Conservation (phyloP, 2,113 vertebrate species). For the Ramphastos sulfuratus region DNA sequence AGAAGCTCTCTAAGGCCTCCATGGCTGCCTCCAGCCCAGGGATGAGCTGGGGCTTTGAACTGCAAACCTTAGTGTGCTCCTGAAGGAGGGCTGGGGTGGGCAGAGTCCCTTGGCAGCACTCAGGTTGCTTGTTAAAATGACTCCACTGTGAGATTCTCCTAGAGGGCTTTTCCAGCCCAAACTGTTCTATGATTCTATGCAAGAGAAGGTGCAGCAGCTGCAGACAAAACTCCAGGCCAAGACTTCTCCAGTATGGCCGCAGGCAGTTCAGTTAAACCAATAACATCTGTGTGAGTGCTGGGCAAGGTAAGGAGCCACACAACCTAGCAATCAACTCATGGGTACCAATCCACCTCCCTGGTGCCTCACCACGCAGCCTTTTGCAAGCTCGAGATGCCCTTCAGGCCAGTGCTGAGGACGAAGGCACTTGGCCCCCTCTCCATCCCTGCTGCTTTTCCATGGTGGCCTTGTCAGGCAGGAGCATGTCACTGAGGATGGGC, state of each 20-base stretch:
- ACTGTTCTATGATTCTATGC: background rate
- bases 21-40: background rate
- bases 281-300: background rate
- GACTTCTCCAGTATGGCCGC: background rate
- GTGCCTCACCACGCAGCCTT: background rate
- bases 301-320: background rate
- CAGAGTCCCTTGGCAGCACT: background rate
- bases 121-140: background rate
- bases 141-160: background rate
- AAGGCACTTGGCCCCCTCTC: background rate
- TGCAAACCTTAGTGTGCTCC: background rate
- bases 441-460: background rate
- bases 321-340: background rate
- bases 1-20: fast-evolving
- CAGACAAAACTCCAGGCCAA: background rate
- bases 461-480: background rate
- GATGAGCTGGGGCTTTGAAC: background rate
- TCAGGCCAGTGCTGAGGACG: background rate
- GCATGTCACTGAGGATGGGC: background rate
- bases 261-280: background rate
- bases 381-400: background rate
- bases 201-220: background rate
- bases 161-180: too few species aligned
- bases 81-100: background rate
- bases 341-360: background rate